phyloP scores from a whole-genome alignment of 2,797 vertebrate genomes.

The Thalassophryne amazonica region DNA sequence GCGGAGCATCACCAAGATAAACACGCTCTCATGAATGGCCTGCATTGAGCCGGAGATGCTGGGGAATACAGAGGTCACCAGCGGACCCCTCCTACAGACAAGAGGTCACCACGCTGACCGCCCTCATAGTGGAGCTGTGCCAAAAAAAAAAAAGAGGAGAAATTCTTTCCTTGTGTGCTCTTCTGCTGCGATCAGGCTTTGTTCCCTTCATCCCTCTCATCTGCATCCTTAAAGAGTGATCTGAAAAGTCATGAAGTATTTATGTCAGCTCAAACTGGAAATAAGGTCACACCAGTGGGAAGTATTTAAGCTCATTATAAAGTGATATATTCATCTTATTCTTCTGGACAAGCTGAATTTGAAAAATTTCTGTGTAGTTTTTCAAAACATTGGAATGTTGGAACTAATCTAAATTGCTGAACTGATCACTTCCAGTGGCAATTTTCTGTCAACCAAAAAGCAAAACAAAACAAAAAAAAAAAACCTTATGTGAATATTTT shows the following conservation, averaged over 20 bases:
- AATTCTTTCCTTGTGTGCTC: slow-evolving; percentile 74
- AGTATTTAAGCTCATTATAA: not conserved
- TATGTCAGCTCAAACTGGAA: slow-evolving; percentile 23
- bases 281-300: slow-evolving; percentile 7
- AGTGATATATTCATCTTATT: not conserved
- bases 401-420: no score
- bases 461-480: no score
- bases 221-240: slow-evolving; percentile 31
- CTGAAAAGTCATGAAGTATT: slow-evolving; percentile 67
- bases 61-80: slow-evolving; percentile 78
- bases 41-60: slow-evolving; percentile 80
- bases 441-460: no score
- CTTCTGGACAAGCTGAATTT: no score
- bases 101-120: slow-evolving; percentile 78
- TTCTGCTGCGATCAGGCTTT: slow-evolving; percentile 63
- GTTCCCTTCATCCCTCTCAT: slow-evolving; percentile 36
- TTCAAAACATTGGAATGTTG: no score
- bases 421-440: no score
- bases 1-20: slow-evolving; percentile 86
- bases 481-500: no score
- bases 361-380: no score
- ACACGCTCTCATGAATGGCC: slow-evolving; percentile 88
- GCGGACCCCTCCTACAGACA: slow-evolving; percentile 67
- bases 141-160: slow-evolving; percentile 72
- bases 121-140: slow-evolving; percentile 76